Conservation (phyloP, 2,797 vertebrate genomes). For the Mionectes olivaceus region DNA sequence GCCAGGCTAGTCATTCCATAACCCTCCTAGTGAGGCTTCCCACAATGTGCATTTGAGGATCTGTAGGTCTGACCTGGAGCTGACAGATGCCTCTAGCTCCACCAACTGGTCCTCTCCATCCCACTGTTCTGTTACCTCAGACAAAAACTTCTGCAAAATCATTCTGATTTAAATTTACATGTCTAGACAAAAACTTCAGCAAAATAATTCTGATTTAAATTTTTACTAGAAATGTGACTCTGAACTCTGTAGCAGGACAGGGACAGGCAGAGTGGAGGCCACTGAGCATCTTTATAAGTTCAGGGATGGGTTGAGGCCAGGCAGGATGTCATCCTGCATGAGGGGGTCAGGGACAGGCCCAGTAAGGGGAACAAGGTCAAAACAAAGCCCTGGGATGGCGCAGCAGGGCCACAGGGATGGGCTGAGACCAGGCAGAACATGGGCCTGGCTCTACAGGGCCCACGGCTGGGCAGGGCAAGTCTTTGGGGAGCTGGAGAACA, state of each 20-base stretch:
- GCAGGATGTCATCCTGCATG: rapidly evolving
- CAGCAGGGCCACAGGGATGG: neutral
- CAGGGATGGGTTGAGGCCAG: neutral
- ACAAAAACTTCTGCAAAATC: neutral
- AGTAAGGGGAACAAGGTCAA: neutral
- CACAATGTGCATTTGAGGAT: neutral
- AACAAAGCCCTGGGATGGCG: neutral
- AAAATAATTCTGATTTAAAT: neutral
- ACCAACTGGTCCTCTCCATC: neutral
- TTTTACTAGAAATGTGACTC: neutral
- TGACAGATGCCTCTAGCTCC: neutral
- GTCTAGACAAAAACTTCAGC: neutral
- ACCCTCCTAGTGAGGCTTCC: neutral
- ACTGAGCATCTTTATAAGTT: rapidly evolving
- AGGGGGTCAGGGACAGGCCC: neutral
- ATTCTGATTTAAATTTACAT: neutral
- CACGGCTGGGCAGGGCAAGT: neutral
- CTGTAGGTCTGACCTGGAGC: neutral
- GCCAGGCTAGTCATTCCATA: neutral
- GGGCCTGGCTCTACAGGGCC: neutral
- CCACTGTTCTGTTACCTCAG: neutral
- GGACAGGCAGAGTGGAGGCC: neutral
- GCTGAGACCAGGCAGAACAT: neutral
- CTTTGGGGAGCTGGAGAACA: neutral
- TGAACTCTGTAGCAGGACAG: neutral